These are phyloP conservation scores for Sebastiscus tertius DNA, from an alignment of 2,797 vertebrate species.

Conservation along the genomic window DNA sequence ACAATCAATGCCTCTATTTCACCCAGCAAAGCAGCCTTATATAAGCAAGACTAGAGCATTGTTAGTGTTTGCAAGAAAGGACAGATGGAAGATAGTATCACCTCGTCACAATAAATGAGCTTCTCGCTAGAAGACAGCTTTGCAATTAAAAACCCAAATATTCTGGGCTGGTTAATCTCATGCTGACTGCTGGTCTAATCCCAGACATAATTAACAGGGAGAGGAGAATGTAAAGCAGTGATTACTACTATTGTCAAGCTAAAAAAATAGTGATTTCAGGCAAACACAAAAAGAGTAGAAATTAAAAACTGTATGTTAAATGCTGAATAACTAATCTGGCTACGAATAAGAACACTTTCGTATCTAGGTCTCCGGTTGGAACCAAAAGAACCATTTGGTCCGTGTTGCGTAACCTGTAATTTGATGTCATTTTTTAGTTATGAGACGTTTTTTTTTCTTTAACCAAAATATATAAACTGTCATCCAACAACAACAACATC, in stretches of 20 bases:
- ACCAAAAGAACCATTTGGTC: background rate
- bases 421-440: constrained; percentile 15
- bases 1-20: constrained; percentile 48
- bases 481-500: constrained; percentile 17
- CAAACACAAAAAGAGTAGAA: constrained; percentile 14
- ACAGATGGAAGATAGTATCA: constrained; percentile 29
- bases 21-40: constrained; percentile 9
- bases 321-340: constrained; percentile 20
- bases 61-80: constrained; percentile 8
- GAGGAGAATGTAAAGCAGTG: constrained; percentile 41
- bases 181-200: constrained; percentile 42
- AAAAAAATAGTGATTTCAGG: constrained; percentile 13
- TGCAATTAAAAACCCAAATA: constrained; percentile 51
- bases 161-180: constrained; percentile 21
- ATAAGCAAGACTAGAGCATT: constrained; percentile 11
- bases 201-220: constrained; percentile 47
- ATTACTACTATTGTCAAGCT: constrained; percentile 55
- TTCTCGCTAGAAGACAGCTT: constrained; percentile 7
- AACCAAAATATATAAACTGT: constrained; percentile 1
- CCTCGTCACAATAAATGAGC: constrained; percentile 25
- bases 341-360: constrained; percentile 13
- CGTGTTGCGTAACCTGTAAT: constrained; percentile 28
- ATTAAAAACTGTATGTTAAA: constrained; percentile 15
- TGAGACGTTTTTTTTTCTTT: background rate
- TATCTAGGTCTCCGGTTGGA: background rate